These are phyloP conservation scores for Lepus oiostolus DNA, from an alignment of 2,797 vertebrate genomes.

Conservation along the genomic window DNA sequence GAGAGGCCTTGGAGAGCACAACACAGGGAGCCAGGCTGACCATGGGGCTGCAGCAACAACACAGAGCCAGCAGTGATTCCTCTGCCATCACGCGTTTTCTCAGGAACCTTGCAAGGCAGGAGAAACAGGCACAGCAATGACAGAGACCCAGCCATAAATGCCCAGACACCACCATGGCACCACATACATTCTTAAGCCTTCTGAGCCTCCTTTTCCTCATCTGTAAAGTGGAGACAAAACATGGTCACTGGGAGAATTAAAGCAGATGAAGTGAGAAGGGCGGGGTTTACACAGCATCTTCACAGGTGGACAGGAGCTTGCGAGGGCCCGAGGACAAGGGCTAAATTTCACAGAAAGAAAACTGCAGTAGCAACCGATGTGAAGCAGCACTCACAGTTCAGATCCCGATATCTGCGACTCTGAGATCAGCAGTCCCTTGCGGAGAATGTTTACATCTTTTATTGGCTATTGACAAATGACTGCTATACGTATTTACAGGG, in stretches of 20 bases:
- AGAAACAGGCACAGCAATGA: neutral
- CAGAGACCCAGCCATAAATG: neutral
- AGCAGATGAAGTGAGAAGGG: neutral
- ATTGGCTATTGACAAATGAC: neutral
- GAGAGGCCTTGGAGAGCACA: too few species aligned
- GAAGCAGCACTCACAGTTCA: neutral
- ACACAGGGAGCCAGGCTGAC: neutral
- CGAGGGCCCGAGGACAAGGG: neutral
- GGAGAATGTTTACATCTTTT: neutral
- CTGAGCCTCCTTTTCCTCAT: constrained; percentile 23
- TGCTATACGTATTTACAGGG: neutral
- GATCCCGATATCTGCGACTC: neutral
- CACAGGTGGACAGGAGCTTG: neutral
- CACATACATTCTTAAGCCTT: neutral
- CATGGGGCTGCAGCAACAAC: neutral
- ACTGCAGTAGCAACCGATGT: rapidly evolving
- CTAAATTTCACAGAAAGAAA: neutral
- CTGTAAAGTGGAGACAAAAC: constrained; percentile 45
- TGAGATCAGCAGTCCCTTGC: neutral
- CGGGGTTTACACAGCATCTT: neutral
- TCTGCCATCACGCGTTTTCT: neutral
- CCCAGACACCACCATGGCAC: neutral
- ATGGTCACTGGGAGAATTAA: neutral
- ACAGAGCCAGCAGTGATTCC: neutral
- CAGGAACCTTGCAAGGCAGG: neutral